Evolutionary conservation across 2,113 vertebrate genomes (phyloP), one percentile per base, ranked within the genome.

Genomic region (Nesospiza acunhae): DNA sequence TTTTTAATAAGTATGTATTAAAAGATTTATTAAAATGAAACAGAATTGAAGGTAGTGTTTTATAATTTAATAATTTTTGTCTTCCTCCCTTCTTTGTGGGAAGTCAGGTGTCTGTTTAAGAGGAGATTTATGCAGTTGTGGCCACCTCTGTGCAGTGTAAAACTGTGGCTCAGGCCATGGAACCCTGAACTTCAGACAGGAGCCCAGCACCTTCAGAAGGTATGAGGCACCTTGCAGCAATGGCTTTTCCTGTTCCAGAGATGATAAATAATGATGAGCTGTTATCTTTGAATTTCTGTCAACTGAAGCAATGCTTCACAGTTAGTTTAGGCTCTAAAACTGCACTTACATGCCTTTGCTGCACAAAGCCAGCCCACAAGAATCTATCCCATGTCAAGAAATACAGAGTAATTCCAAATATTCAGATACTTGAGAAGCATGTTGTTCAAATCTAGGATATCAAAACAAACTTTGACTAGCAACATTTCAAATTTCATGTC

Each of bases 1-100:
- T 94, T 94, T 96, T 96, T 87, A 70, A 59, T 92, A 46, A 75
- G 53, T 73, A 35, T 89, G 59, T 94, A 35, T 84, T 15, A 70
- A 74, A 78, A 93, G 41, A 89, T 88, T 62, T 95, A 58, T 92
- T 89, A 68, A 70, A 8, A 6, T 68, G 35, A 87, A 87, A 49
- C 63, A 59, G 52, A 56, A 77, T 58, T 31, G 12, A 95, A 95
- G 79, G 53, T 46, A 37, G 27, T 55, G 41, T 72, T 95, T 95
- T 91, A 41, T 67, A 80, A 56, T 84, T 85, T 74, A 86, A 75
- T 62, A 72, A 56, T 80, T 94, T 90, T 53, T 2, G 10, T 96
- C 84, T 96, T 90, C 84, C 59, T 82, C 47, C 77, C 55, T 88
- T 86, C 73, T 62, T 47, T 75, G 64, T 84, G 93, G 46, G 72